Conservation (phyloP, 2,113 vertebrate genomes). For the Agapornis roseicollis region DNA sequence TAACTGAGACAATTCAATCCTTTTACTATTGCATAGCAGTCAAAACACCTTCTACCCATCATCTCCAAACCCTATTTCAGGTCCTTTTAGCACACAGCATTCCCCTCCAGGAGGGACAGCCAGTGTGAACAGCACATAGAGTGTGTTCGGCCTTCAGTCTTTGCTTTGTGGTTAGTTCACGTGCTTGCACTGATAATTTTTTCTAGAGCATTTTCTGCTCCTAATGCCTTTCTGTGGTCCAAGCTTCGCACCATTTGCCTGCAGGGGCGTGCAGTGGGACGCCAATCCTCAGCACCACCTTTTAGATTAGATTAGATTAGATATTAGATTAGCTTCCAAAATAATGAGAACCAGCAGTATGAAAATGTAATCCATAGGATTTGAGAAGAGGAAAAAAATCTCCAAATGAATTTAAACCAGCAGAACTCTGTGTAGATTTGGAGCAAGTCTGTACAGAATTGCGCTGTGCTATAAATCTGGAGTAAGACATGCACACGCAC, state of each 20-base stretch:
- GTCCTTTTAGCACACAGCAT: not conserved
- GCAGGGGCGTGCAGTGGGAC: not conserved
- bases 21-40: not conserved
- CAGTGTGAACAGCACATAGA: accelerated
- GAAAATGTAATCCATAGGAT: not conserved
- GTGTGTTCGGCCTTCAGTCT: not conserved
- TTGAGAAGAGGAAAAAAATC: not conserved
- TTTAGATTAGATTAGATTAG: not conserved
- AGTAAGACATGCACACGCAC: not conserved
- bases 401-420: not conserved
- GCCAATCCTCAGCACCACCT: not conserved
- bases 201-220: not conserved
- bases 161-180: too few species aligned
- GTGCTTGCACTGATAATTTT: not conserved
- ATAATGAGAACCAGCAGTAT: not conserved
- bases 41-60: not conserved
- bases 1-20: not conserved
- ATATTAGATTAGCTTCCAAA: not conserved
- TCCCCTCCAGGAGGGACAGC: not conserved
- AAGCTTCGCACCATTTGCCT: not conserved
- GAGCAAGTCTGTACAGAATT: not conserved
- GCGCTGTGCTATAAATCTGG: not conserved
- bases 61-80: not conserved
- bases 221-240: not conserved
- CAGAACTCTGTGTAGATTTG: not conserved